Evolutionary conservation across 2,113 vertebrate genomes (phyloP).

Genomic region (Rhinoderma darwinii): DNA sequence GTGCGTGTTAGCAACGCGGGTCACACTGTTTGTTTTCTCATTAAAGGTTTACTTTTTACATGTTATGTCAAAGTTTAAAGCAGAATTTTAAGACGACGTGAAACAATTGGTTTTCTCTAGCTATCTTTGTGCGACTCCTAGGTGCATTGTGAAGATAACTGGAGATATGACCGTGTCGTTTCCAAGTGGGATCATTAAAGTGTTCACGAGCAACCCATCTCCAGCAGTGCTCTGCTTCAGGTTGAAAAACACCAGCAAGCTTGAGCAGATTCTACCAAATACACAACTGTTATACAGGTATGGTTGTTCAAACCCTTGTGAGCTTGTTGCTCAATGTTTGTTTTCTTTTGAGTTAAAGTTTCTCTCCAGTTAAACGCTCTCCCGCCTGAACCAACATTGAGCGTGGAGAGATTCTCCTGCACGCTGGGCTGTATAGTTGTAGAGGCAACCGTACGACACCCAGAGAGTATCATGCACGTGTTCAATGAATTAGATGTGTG

Average conservation of each 20-base stretch:
- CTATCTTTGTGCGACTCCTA: constrained; percentile 55
- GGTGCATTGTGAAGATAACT: constrained; percentile 98
- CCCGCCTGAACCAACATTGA: no score
- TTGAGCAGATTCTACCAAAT: constrained; percentile 95
- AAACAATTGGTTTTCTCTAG: neutral
- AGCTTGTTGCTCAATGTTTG: neutral
- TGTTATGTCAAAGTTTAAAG: neutral
- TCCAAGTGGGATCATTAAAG: constrained; percentile 95
- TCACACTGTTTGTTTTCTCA: neutral
- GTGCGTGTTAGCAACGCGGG: no score
- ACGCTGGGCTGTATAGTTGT: no score
- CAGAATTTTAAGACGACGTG: neutral
- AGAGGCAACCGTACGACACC: no score
- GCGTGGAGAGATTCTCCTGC: no score
- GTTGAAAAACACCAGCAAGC: constrained; percentile 87
- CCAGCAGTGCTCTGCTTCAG: constrained; percentile 92
- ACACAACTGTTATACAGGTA: constrained; percentile 93
- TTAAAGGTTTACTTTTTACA: no score
- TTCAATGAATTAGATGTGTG: no score
- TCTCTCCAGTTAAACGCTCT: no score
- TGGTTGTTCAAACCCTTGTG: neutral
- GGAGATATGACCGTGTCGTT: constrained; percentile 97
- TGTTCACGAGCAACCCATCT: constrained; percentile 91
- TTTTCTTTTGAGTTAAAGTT: neutral
- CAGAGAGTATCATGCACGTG: no score